Percentiles rank a stretch among this genome's conserved stretches.
Evolutionary conservation across 1,140 invertebrate genomes (phyloP).

Genomic region (Drosophila sturtevanti): DNA sequence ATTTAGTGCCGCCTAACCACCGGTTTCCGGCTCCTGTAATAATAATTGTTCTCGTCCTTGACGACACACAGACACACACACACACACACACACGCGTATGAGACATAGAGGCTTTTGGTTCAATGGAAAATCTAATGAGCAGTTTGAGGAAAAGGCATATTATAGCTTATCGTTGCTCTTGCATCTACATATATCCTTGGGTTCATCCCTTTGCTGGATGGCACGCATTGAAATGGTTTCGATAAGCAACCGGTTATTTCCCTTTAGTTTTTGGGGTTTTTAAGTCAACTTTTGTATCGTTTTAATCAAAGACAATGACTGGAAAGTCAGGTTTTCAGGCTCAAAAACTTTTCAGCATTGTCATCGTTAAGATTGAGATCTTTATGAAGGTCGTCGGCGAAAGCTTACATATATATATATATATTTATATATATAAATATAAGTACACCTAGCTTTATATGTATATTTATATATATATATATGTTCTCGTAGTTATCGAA

Average conservation of each 20-base stretch:
- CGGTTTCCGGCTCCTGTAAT: conserved; percentile 9
- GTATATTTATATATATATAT: neutral
- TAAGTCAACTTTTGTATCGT: conserved; percentile 58
- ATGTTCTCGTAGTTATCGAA: conserved; percentile 45
- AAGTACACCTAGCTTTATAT: too few relatives aligned
- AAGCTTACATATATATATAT: neutral
- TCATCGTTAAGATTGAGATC: conserved; percentile 80
- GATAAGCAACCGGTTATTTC: conserved; percentile 61
- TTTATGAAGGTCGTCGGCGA: conserved; percentile 72
- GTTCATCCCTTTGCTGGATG: conserved; percentile 21
- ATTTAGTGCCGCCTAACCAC: conserved; percentile 56
- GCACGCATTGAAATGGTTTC: conserved; percentile 64
- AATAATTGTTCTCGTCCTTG: conserved; percentile 16
- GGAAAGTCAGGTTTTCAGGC: conserved; percentile 8
- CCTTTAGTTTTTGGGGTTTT: conserved; percentile 58
- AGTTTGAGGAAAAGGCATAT: conserved; percentile 71
- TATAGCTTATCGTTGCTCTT: conserved; percentile 65
- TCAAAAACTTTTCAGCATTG: conserved; percentile 66
- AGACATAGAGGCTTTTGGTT: too few relatives aligned
- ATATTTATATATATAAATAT: neutral
- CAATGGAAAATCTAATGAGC: conserved; percentile 59
- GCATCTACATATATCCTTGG: conserved; percentile 54
- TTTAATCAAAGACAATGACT: conserved; percentile 68
- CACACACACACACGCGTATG: neutral
- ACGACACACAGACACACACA: neutral